Evolutionary conservation across 2,888 invertebrate species (phyloP).

Genomic region (Tuberolachnus salignus): DNA sequence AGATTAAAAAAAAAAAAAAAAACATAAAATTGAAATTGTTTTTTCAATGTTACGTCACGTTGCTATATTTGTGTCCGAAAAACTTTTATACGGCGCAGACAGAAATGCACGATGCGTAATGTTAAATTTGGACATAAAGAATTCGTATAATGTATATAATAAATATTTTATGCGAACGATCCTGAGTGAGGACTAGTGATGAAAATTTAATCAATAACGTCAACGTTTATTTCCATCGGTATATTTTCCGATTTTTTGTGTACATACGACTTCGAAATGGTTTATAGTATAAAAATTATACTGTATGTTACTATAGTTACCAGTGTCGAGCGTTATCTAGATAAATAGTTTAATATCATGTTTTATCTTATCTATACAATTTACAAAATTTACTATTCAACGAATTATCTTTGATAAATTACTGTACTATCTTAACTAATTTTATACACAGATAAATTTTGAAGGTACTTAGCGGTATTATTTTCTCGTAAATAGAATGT

Average conservation of each 20-base stretch:
- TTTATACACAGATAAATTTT: no score
- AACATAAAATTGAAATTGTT: background rate
- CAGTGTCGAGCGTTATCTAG: no score
- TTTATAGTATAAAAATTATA: background rate
- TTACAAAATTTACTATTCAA: no score
- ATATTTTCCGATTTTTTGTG: background rate
- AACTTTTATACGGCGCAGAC: background rate
- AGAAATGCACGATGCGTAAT: slow-evolving; percentile 11
- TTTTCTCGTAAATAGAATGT: no score
- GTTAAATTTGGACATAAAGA: background rate
- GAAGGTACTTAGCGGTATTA: no score
- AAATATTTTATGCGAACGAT: background rate
- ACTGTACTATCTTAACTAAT: no score
- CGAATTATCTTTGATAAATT: no score
- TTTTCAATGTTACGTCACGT: background rate
- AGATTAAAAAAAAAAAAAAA: background rate
- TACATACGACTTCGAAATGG: background rate
- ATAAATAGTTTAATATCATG: no score
- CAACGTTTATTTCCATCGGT: background rate
- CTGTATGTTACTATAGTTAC: no score
- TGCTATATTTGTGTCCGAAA: background rate
- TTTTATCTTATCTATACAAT: no score
- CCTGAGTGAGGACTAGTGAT: no score
- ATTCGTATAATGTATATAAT: no score
- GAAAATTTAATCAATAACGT: background rate